These are phyloP conservation scores for Euschistus heros DNA, from an alignment of 1,140 invertebrate genomes.

Conservation along the genomic window DNA sequence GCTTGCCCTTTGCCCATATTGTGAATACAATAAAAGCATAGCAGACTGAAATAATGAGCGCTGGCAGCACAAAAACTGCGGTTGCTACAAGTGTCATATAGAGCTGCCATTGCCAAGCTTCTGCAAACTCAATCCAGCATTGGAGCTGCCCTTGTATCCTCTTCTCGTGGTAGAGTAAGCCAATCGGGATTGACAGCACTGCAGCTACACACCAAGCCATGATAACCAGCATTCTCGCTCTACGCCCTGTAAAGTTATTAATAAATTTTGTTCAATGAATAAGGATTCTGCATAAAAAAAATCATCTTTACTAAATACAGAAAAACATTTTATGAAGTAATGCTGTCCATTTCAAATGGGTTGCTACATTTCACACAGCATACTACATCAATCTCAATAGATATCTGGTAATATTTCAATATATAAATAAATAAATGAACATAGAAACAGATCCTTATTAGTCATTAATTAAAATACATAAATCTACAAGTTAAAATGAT, in stretches of 20 bases:
- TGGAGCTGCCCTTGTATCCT: slow-evolving; percentile 63
- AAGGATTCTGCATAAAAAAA: background rate
- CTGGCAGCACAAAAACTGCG: slow-evolving; percentile 76
- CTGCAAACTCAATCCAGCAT: slow-evolving; percentile 80
- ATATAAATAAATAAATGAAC: no score
- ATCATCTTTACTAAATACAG: no score
- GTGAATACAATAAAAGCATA: slow-evolving; percentile 86
- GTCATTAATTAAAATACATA: no score
- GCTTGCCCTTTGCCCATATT: slow-evolving; percentile 76
- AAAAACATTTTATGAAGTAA: no score
- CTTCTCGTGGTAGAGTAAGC: slow-evolving; percentile 72
- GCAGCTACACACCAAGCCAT: slow-evolving; percentile 73
- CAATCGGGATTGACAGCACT: slow-evolving; percentile 70
- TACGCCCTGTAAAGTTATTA: slow-evolving; percentile 42
- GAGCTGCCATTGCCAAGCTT: slow-evolving; percentile 68
- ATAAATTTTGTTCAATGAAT: background rate
- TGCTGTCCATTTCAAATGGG: no score
- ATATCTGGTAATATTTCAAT: no score
- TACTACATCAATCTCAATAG: no score
- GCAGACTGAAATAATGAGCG: slow-evolving; percentile 79
- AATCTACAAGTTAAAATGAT: no score
- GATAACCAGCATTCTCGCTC: slow-evolving; percentile 63
- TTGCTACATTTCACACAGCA: no score
- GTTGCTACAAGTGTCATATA: slow-evolving; percentile 78
- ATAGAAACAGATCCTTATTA: no score